Conservation (phyloP, 1,140 invertebrate genomes). For the Hyposmocoma kahamanoa region DNA sequence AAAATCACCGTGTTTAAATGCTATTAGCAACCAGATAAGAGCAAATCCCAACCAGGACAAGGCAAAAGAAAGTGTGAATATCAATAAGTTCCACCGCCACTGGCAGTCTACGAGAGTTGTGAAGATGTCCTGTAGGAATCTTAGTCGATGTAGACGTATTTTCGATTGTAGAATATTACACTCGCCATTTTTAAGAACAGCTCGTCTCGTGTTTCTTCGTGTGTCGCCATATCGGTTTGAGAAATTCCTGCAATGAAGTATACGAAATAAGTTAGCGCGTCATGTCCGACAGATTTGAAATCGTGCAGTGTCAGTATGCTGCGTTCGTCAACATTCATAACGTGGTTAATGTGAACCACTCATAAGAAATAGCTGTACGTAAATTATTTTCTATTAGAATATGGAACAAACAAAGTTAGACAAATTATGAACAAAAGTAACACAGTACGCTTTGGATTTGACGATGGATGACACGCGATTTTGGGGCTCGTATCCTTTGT, state of each 20-base stretch:
- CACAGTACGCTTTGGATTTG: conserved; percentile 52
- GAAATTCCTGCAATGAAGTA: conserved; percentile 56
- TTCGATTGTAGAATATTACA: conserved; percentile 93
- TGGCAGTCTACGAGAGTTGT: conserved; percentile 91
- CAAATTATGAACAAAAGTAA: conserved; percentile 41
- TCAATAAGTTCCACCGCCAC: conserved; percentile 97
- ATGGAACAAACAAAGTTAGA: conserved; percentile 31
- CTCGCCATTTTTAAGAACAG: conserved; percentile 96
- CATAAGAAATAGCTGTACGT: conserved; percentile 22
- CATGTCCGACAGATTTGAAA: conserved; percentile 23
- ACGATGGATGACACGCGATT: conserved; percentile 51
- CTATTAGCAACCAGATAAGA: conserved; percentile 93
- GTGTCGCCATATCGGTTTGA: conserved; percentile 63
- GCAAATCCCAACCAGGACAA: conserved; percentile 95
- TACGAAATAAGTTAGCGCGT: conserved; percentile 26
- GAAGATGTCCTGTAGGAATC: conserved; percentile 90
- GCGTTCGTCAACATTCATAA: conserved; percentile 60
- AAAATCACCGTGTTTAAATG: conserved; percentile 94
- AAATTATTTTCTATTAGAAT: conserved; percentile 16
- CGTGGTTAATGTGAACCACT: conserved; percentile 31
- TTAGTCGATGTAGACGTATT: conserved; percentile 83
- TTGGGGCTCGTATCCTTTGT: conserved; percentile 37
- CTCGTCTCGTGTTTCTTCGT: conserved; percentile 83
- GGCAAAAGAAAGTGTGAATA: conserved; percentile 93
- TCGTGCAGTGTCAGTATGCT: conserved; percentile 30